A percentile compares a stretch with the other conserved stretches of the same genome.
Evolutionary conservation across 2,888 invertebrate genomes (phyloP).

Genomic region (Standfussiana lucernea): DNA sequence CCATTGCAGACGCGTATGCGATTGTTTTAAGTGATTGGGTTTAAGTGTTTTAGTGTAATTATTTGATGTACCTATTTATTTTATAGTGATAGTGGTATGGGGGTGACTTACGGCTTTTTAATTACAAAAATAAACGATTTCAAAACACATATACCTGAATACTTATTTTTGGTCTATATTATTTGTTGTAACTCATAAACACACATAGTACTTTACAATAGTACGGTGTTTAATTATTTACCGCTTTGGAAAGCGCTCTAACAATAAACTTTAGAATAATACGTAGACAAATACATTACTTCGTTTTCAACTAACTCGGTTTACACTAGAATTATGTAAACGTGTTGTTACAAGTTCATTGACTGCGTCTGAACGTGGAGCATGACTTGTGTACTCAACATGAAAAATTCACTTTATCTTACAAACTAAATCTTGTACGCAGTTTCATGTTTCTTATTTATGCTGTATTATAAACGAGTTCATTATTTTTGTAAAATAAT

Average conservation of each 20-base stretch:
- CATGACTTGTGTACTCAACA: constrained; percentile 45
- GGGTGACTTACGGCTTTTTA: too few relatives aligned
- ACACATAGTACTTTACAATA: too few relatives aligned
- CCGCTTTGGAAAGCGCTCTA: background rate
- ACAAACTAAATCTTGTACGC: constrained; percentile 40
- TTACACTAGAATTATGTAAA: constrained; percentile 34
- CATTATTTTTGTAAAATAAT: constrained; percentile 52
- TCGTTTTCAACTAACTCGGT: constrained; percentile 14
- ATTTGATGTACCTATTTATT: background rate
- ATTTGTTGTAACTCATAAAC: too few relatives aligned
- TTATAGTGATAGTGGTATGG: too few relatives aligned
- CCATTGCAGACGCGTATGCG: constrained; percentile 4
- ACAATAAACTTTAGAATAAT: constrained; percentile 25
- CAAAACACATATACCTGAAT: too few relatives aligned
- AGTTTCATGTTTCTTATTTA: constrained; percentile 45
- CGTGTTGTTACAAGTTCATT: constrained; percentile 36
- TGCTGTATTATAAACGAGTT: constrained; percentile 14
- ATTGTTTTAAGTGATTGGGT: constrained; percentile 11
- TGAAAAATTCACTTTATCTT: constrained; percentile 61
- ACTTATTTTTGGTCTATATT: too few relatives aligned
- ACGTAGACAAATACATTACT: constrained; percentile 4
- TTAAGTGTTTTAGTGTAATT: background rate
- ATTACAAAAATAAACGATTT: too few relatives aligned
- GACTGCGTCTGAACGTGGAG: constrained; percentile 40
- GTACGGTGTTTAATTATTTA: background rate